Conservation (phyloP, 2,888 invertebrate species). For the Tetrapedia diversipes region DNA sequence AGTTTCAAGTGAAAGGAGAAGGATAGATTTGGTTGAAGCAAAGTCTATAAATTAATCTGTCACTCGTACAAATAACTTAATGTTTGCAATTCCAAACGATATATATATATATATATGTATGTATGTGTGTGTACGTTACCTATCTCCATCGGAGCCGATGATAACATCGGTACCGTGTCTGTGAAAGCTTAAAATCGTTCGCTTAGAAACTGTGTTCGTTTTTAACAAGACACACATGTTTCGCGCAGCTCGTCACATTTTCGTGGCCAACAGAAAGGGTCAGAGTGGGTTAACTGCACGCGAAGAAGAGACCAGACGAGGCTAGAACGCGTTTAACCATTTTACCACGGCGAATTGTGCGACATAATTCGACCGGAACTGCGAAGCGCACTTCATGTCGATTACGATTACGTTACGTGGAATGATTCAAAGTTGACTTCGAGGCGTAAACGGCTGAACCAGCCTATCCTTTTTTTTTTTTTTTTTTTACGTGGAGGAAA, state of each 20-base stretch:
- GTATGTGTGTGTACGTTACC: too few species aligned
- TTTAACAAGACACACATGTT: not conserved
- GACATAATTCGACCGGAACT: not conserved
- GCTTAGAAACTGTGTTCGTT: slow-evolving; percentile 1
- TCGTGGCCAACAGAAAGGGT: slow-evolving; percentile 3
- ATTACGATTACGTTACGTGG: not conserved
- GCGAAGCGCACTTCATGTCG: not conserved
- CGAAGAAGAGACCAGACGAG: not conserved
- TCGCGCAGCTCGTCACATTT: slow-evolving; percentile 8
- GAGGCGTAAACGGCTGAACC: not conserved
- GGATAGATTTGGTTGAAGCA: too few species aligned
- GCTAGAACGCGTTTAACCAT: not conserved
- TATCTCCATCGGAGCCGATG: not conserved
- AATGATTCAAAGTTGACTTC: not conserved
- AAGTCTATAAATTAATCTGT: too few species aligned
- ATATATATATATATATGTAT: too few species aligned
- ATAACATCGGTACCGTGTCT: not conserved
- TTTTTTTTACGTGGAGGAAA: too few species aligned
- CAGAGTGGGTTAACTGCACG: slow-evolving; percentile 39
- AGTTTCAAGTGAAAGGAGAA: too few species aligned
- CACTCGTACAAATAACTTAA: not conserved
- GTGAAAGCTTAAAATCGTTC: not conserved
- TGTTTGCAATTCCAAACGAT: not conserved
- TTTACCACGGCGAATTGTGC: not conserved
- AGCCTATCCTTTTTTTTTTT: not conserved